phyloP scores from a whole-genome alignment of 1,140 invertebrate genomes.

The Chlorops oryzae region DNA sequence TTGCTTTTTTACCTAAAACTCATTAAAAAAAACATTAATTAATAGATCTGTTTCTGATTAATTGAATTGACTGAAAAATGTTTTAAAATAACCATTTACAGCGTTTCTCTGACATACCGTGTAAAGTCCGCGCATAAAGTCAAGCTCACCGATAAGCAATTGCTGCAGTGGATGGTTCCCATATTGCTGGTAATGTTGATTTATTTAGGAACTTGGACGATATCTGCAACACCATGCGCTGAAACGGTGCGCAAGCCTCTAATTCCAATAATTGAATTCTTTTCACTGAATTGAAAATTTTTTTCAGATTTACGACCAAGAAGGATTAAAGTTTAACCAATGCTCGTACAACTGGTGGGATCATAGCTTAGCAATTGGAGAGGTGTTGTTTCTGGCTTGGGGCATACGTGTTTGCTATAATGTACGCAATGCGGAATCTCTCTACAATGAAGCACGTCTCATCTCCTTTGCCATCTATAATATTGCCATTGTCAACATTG shows the following conservation, averaged over 20 bases:
- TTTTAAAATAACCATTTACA: slow-evolving; percentile 44
- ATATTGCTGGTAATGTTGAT: slow-evolving; percentile 82
- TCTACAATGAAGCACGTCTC: slow-evolving; percentile 85
- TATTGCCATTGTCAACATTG: slow-evolving; percentile 82
- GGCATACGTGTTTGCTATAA: slow-evolving; percentile 86
- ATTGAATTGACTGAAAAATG: no score
- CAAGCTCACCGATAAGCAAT: slow-evolving; percentile 83
- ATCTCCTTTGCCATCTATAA: slow-evolving; percentile 93
- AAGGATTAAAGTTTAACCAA: slow-evolving; percentile 75
- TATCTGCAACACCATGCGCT: slow-evolving; percentile 70
- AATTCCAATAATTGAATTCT: background rate
- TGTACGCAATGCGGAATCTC: slow-evolving; percentile 82
- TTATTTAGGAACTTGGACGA: slow-evolving; percentile 83
- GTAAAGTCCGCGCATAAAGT: slow-evolving; percentile 89
- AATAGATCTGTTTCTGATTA: no score
- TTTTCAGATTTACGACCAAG: slow-evolving; percentile 61
- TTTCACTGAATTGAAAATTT: background rate
- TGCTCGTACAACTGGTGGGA: slow-evolving; percentile 91
- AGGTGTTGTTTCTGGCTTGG: slow-evolving; percentile 83
- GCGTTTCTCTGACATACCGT: slow-evolving; percentile 88
- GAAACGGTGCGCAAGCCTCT: slow-evolving; percentile 54
- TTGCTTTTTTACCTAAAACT: no score
- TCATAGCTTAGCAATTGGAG: slow-evolving; percentile 79
- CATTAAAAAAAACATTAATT: no score
- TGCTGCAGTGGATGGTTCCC: slow-evolving; percentile 86